Evolutionary conservation across 2,113 vertebrate genomes (phyloP).

Genomic region (Tricholaema leucomelas): DNA sequence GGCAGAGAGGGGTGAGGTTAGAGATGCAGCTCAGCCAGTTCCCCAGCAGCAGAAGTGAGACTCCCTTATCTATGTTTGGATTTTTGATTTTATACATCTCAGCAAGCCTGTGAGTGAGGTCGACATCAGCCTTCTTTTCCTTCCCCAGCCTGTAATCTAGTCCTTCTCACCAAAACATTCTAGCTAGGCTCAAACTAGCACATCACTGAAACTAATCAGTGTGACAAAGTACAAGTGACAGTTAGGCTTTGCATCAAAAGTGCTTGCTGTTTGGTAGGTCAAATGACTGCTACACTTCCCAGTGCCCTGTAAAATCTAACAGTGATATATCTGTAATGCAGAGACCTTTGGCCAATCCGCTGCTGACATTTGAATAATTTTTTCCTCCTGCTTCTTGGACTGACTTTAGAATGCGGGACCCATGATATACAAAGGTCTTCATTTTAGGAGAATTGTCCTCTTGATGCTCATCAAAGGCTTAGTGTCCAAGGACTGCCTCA

Average conservation of each 20-base stretch:
- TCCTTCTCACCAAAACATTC: too few species aligned
- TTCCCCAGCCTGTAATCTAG: too few species aligned
- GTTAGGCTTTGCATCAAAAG: slow-evolving; percentile 71
- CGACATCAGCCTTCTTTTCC: too few species aligned
- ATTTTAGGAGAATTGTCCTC: slow-evolving; percentile 61
- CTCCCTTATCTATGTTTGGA: too few species aligned
- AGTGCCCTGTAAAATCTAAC: slow-evolving; percentile 62
- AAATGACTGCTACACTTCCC: slow-evolving; percentile 73
- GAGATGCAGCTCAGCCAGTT: too few species aligned
- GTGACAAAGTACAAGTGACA: slow-evolving; percentile 69
- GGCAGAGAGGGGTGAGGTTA: too few species aligned
- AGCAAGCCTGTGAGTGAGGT: too few species aligned
- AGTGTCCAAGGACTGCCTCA: slow-evolving; percentile 46
- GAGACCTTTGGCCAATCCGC: slow-evolving; percentile 56
- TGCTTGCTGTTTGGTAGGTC: slow-evolving; percentile 71
- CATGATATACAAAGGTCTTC: slow-evolving; percentile 65
- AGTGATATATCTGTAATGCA: slow-evolving; percentile 57
- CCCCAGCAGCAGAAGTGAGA: too few species aligned
- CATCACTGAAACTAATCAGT: slow-evolving; percentile 64
- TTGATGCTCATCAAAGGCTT: slow-evolving; percentile 57
- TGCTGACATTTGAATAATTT: slow-evolving; percentile 40
- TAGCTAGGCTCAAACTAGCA: too few species aligned
- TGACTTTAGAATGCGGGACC: slow-evolving; percentile 60
- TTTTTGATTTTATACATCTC: too few species aligned
- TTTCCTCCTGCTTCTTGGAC: slow-evolving; percentile 57